Base-by-base conservation (phyloP, 2,888 invertebrate species). In the Camptogramma bilineatum region DNA sequence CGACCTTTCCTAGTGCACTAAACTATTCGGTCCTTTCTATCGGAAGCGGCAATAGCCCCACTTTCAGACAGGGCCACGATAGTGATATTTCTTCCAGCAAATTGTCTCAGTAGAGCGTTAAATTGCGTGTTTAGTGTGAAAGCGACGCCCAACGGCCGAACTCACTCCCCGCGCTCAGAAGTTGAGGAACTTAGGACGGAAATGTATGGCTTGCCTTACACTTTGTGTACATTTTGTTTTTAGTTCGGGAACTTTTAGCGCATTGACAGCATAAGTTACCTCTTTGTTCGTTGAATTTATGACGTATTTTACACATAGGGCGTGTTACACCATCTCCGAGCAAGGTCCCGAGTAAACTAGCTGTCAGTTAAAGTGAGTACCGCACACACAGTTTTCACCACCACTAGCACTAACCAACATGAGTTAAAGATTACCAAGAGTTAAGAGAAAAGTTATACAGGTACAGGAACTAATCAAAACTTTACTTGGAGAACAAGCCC, bases 71-170 rank as follows among this genome's bases (percentile, higher is more conserved):
- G 28, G 44, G 9, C 52, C 24, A 39, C 46, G 51, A 57, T 53
- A 54, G 64, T 53, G 39, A 61, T 65, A 65, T 61, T 50, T 61
- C 5, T 28, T 8, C 28, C 28, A 28, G 28, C 4, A 28, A 28
- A 28, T 28, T 3, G 28, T 28, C 28, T 28, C 7, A 8, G 4
- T 28, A 4, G 28, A 28, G 5, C 4, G 28, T 28, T 28, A 28
- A 7, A 46, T 54, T 54, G 52, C 16, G 57, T 54, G 58, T 54
- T 66, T 62, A 66, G 46, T 54, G 60, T 28, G 28, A 42, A 18
- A 31, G 51, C 39, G 48, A 28, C 28, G 4, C 5, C 19, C 42
- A 24, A n/a, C 9, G 13, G 39, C 10, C n/a, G 10, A 39, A 52
- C 51, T 39, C 19, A 24, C 39, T 18, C 34, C 10, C 16, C 1